Conservation (phyloP, 1,140 invertebrate genomes). For the Tetragnatha versicolor region DNA sequence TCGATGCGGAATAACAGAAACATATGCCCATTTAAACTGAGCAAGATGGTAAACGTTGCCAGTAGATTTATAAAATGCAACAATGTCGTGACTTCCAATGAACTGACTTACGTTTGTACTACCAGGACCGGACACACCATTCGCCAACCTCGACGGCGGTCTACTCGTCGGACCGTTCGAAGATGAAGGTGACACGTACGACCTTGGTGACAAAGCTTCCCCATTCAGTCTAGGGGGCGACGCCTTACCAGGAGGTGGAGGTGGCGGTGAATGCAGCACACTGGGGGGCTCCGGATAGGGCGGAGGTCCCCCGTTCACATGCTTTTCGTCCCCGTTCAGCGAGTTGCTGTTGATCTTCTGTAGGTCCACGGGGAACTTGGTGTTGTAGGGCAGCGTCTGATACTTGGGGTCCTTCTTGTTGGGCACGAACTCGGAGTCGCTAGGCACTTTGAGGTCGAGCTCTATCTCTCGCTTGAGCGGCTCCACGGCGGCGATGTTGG, state of each 20-base stretch:
- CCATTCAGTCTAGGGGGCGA: not conserved
- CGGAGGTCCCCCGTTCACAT: slow-evolving; percentile 24
- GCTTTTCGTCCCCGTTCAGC: slow-evolving; percentile 55
- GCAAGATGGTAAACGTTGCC: no score
- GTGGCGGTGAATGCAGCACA: slow-evolving; percentile 22
- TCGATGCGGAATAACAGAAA: no score
- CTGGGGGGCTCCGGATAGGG: slow-evolving; percentile 34
- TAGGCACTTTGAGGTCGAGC: slow-evolving; percentile 59
- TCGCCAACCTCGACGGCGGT: slow-evolving; percentile 11
- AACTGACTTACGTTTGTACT: slow-evolving; percentile 39
- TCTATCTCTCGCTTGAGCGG: slow-evolving; percentile 78
- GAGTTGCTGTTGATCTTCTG: slow-evolving; percentile 57
- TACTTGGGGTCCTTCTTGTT: slow-evolving; percentile 92
- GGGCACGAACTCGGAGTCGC: slow-evolving; percentile 65
- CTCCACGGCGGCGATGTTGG: slow-evolving; percentile 81
- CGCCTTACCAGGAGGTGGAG: slow-evolving; percentile 15
- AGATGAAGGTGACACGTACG: slow-evolving; percentile 32
- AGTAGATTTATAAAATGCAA: no score
- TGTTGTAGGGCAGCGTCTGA: slow-evolving; percentile 89
- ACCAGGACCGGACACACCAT: not conserved
- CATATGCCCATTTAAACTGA: no score
- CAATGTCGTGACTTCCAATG: no score
- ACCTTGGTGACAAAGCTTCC: slow-evolving; percentile 46
- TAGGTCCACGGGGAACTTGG: slow-evolving; percentile 71
- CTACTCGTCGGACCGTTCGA: slow-evolving; percentile 9